These are phyloP conservation scores for Menura novaehollandiae DNA, from an alignment of 2,113 vertebrate species.

Conservation along the genomic window DNA sequence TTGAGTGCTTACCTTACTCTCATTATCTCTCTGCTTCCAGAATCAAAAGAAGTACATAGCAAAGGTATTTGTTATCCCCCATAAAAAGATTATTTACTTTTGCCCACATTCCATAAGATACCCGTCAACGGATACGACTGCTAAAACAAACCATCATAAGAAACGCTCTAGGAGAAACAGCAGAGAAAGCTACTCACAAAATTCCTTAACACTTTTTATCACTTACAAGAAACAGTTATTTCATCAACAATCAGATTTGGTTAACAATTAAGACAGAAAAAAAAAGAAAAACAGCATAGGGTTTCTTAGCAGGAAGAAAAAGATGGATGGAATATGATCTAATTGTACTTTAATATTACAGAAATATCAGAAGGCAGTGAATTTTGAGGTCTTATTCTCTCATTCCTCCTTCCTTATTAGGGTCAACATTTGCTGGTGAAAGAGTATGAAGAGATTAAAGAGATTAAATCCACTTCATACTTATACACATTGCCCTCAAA, in stretches of 20 bases:
- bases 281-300: neutral
- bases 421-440: neutral
- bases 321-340: neutral
- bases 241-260: neutral
- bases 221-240: neutral
- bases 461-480: neutral
- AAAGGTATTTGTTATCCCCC: neutral
- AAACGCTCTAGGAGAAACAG: neutral
- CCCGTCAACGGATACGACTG: accelerated
- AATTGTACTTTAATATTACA: neutral
- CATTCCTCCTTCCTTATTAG: neutral
- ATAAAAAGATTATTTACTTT: neutral
- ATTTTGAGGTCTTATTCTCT: neutral
- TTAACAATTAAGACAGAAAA: neutral
- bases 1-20: neutral
- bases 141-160: neutral
- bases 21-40: neutral
- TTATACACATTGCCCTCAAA: neutral
- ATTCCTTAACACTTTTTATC: neutral
- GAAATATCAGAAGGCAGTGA: neutral
- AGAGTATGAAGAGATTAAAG: neutral
- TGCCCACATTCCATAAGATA: neutral
- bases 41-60: neutral
- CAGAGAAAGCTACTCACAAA: neutral
- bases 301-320: neutral